Evolutionary conservation across 2,888 invertebrate genomes (phyloP).

Genomic region (Drosophila kambysellisi): DNA sequence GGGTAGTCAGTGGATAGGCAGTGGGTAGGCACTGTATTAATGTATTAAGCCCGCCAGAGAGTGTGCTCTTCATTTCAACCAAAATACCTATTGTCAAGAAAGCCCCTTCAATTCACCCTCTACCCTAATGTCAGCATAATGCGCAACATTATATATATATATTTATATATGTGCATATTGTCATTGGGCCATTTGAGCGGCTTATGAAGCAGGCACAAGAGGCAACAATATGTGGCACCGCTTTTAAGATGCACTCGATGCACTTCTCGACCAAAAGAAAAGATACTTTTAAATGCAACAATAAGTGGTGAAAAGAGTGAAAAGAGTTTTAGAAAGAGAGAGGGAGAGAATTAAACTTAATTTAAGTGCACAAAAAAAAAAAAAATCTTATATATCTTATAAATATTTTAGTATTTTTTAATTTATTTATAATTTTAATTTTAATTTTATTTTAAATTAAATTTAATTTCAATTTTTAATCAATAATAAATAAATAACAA

Average conservation of each 20-base stretch:
- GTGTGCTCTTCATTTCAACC: conserved; percentile 23
- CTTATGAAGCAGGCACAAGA: conserved; percentile 26
- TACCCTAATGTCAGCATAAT: not conserved
- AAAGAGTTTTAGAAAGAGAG: too few species aligned
- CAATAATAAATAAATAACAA: too few species aligned
- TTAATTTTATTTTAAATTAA: too few species aligned
- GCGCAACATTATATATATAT: conserved; percentile 57
- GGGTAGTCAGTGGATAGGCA: not conserved
- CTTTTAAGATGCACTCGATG: not conserved
- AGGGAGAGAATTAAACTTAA: not conserved
- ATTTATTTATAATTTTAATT: too few species aligned
- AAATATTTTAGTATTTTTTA: too few species aligned
- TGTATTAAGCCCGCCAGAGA: conserved; percentile 56
- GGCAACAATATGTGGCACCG: conserved; percentile 45
- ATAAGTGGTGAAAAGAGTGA: not conserved
- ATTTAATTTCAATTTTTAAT: too few species aligned
- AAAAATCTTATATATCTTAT: too few species aligned
- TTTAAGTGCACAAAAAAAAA: too few species aligned
- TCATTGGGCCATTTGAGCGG: conserved; percentile 61
- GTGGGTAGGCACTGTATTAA: conserved; percentile 40
- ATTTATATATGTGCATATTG: conserved; percentile 64
- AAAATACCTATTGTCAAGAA: conserved; percentile 25
- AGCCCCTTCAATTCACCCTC: not conserved
- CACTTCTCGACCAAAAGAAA: not conserved
- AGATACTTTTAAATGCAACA: not conserved